These are phyloP conservation scores for Sciurus carolinensis DNA, from an alignment of 2,797 vertebrate genomes.

Conservation along the genomic window DNA sequence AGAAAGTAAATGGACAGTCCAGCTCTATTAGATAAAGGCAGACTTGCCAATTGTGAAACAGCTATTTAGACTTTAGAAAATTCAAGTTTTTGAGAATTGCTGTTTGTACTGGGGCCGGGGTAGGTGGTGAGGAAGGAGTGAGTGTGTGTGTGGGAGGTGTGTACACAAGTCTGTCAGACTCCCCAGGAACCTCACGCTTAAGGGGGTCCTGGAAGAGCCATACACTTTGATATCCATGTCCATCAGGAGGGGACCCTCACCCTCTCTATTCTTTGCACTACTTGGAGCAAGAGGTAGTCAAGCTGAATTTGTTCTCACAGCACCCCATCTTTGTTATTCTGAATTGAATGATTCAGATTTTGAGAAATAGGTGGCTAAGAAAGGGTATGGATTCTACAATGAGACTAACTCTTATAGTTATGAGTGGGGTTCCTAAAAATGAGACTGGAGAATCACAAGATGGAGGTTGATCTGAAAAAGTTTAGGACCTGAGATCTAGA, in stretches of 20 bases:
- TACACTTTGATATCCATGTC: too few species aligned
- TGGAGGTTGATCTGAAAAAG: not conserved
- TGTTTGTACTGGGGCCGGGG: not conserved
- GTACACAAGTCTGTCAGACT: not conserved
- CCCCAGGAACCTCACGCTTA: not conserved
- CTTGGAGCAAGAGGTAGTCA: not conserved
- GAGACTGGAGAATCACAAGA: not conserved
- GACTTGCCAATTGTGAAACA: not conserved
- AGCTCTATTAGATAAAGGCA: not conserved
- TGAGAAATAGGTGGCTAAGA: not conserved
- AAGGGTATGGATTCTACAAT: not conserved
- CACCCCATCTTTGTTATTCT: not conserved
- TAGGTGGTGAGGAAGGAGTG: too few species aligned
- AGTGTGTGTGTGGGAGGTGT: not conserved
- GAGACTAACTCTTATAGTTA: not conserved
- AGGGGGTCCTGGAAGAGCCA: not conserved
- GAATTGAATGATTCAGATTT: not conserved
- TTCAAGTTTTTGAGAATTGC: not conserved
- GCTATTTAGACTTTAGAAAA: constrained; percentile 9
- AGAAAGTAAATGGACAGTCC: not conserved
- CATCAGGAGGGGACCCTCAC: not conserved
- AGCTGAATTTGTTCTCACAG: not conserved
- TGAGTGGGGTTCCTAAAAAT: not conserved
- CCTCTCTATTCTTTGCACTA: not conserved
- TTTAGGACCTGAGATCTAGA: not conserved